These are phyloP conservation scores for Drosophila ezoana DNA, from an alignment of 2,888 invertebrate genomes.

Conservation along the genomic window DNA sequence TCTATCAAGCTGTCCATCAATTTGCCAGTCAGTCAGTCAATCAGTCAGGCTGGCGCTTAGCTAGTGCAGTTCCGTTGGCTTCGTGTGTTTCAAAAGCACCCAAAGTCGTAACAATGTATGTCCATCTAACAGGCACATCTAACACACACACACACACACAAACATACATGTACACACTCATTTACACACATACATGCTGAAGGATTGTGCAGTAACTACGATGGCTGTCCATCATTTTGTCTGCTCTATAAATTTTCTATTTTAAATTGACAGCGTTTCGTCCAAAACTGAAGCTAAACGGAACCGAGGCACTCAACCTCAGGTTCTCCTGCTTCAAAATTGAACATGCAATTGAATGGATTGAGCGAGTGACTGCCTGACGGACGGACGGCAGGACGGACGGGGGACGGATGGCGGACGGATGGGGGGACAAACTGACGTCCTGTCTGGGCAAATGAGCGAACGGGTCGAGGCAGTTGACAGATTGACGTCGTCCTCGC, in stretches of 20 bases:
- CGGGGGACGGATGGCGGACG: neutral
- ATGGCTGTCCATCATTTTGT: constrained; percentile 84
- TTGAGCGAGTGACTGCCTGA: constrained; percentile 62
- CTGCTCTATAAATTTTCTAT: constrained; percentile 84
- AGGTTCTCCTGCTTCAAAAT: constrained; percentile 49
- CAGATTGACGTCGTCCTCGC: constrained; percentile 73
- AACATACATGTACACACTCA: constrained; percentile 14
- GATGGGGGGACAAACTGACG: constrained; percentile 57
- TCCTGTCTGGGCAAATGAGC: constrained; percentile 81
- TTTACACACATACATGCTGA: constrained; percentile 32
- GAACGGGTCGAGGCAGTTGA: constrained; percentile 71
- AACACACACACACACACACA: constrained; percentile 9
- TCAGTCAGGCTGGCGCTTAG: constrained; percentile 12
- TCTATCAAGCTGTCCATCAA: constrained; percentile 85
- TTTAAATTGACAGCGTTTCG: constrained; percentile 84
- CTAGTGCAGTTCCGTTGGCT: constrained; percentile 48
- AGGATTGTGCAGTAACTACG: constrained; percentile 59
- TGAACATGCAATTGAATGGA: constrained; percentile 56
- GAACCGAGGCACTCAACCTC: constrained; percentile 70
- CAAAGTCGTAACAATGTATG: constrained; percentile 46
- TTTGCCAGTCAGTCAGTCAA: constrained; percentile 74
- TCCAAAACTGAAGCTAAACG: constrained; percentile 81
- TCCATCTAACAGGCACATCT: constrained; percentile 32
- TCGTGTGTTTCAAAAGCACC: constrained; percentile 34
- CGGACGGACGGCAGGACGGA: constrained; percentile 17